Base-by-base conservation (phyloP, 2,888 invertebrate species). In the Tridacna crocea region DNA sequence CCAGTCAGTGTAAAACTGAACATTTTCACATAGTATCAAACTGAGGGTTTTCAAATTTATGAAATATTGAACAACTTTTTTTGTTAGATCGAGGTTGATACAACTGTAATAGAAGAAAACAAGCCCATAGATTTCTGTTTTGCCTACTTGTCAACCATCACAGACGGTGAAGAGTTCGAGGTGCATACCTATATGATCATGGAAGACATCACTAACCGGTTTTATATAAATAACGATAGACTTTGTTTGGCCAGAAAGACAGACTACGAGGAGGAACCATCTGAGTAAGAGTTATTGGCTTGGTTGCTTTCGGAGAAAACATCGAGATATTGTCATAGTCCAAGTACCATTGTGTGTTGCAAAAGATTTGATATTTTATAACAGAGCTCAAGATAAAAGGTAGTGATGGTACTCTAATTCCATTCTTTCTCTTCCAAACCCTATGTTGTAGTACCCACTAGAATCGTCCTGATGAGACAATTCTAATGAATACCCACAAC, bases 141-240 rank as follows among this genome's bases (percentile, higher is more conserved):
- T 26, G 87, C 85, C 15, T 83, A 84, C 47, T 77, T 90, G 61
- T 75, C 79, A 13, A 88, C 88, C 0, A 80, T 77, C 13, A 89
- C 88, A 2, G 81, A 88, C 47, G 83, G 85, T 26, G 89, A 89
- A 47, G 75, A 77, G 10, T 86, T 82, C 51, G 90, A 90, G 51
- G 72, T 66, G 36, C 89, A 88, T 78, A 75, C 65, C 0, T 90
- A 88, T 79, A 73, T 68, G 17, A 82, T 91, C 46, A 61, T 85
- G 2, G 24, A 27, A 13, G 88, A 88, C 74, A 72, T 61, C 36
- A 87, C 88, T 19, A 76, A 79, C 19, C 80, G 84, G 13, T 84
- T 91, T 19, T 73, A 73, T 36, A 58, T 88, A 1, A 55, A 79
- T 27, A 80, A 78, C 13, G 83, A 87, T 47, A 82, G 79, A 36